Percentiles rank a stretch among this genome's conserved stretches.
Evolutionary conservation across 2,888 invertebrate genomes (phyloP).

Genomic region (Papilio protenor): DNA sequence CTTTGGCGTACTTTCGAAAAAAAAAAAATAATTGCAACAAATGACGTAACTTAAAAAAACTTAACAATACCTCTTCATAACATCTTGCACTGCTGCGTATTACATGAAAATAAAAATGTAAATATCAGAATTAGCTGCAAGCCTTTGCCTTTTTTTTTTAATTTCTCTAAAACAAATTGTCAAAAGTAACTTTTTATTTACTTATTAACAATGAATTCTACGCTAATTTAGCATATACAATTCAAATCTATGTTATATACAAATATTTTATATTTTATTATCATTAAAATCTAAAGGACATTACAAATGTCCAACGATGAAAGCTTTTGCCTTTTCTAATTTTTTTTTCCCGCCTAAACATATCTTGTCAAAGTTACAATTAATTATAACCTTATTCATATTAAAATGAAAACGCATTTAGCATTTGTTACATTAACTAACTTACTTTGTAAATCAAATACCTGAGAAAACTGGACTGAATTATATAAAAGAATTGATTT

Average conservation of each 20-base stretch:
- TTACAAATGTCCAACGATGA: background rate
- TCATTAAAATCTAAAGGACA: constrained; percentile 12
- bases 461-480: background rate
- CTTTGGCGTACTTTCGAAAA: constrained; percentile 79
- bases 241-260: background rate
- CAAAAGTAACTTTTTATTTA: background rate
- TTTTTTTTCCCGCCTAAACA: constrained; percentile 12
- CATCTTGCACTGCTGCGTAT: constrained; percentile 28
- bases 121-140: background rate
- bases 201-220: constrained; percentile 13
- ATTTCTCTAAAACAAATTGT: background rate
- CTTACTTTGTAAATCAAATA: background rate
- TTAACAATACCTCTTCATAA: constrained; percentile 64
- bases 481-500: background rate
- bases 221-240: constrained; percentile 7
- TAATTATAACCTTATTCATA: background rate
- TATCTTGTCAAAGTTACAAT: background rate
- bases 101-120: background rate
- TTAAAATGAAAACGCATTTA: background rate
- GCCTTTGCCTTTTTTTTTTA: constrained; percentile 11
- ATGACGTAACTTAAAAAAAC: constrained; percentile 70
- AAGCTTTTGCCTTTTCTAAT: background rate
- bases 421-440: background rate
- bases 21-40: constrained; percentile 77
- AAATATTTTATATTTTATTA: background rate